Evolutionary conservation across 2,797 vertebrate species (phyloP).

Genomic region (Xenops minutus): DNA sequence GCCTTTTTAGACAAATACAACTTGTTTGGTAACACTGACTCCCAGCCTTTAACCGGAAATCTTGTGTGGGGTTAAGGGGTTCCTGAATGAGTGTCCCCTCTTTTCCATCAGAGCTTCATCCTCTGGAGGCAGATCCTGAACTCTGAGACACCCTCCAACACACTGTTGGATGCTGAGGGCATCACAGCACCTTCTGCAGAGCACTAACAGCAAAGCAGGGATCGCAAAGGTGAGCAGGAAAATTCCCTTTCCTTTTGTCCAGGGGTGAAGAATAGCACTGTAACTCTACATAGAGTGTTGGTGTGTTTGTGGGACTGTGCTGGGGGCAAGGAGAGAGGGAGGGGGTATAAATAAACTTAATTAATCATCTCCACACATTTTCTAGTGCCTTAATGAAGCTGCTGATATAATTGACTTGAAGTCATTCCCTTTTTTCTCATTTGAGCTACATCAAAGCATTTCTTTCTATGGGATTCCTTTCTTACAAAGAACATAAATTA

Average conservation of each 20-base stretch:
- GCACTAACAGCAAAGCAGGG: neutral
- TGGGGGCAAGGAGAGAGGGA: neutral
- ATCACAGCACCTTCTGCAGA: neutral
- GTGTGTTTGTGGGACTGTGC: neutral
- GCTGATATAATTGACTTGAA: neutral
- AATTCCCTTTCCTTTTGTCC: neutral
- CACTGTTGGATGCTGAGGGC: neutral
- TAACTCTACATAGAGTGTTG: neutral
- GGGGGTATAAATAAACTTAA: neutral
- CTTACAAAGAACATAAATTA: neutral
- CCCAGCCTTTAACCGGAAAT: neutral
- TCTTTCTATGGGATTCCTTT: neutral
- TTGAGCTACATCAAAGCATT: neutral
- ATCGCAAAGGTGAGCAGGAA: neutral
- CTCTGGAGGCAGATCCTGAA: neutral
- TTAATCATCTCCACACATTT: neutral
- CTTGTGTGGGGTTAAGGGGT: fast-evolving
- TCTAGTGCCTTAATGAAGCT: neutral
- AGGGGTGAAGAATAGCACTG: neutral
- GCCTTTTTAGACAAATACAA: neutral
- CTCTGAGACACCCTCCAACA: neutral
- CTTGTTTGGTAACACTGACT: neutral
- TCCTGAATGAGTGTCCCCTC: neutral
- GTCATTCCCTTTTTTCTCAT: neutral
- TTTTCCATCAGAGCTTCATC: neutral